A percentile compares a stretch with the other conserved stretches of the same genome.
phyloP scores from a whole-genome alignment of 2,113 vertebrate genomes.

The Osmerus eperlanus region DNA sequence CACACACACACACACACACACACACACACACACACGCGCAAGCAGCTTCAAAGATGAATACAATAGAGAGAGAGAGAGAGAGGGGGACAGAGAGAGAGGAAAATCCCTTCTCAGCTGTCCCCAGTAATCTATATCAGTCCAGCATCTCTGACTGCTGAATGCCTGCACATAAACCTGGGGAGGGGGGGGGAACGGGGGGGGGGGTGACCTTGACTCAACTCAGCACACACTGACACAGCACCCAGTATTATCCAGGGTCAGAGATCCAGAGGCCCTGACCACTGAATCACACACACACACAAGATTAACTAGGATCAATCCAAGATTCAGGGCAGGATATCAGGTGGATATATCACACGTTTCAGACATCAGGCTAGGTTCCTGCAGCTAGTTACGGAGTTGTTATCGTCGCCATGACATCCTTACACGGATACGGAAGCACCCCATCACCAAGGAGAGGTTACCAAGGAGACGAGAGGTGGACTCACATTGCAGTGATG shows the following conservation, averaged over 20 bases:
- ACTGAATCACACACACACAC: constrained; percentile 12
- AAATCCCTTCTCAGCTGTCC: background rate
- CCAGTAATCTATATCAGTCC: background rate
- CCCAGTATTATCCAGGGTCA: background rate
- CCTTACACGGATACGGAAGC: background rate
- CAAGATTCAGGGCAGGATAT: background rate
- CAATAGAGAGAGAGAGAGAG: background rate
- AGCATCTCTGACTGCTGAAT: background rate
- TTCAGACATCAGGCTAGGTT: no score
- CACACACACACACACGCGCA: background rate
- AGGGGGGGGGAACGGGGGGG: no score
- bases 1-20: no score
- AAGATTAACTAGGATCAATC: background rate
- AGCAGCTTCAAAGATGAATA: background rate
- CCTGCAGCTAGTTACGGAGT: no score
- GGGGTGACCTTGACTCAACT: no score
- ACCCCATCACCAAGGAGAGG: background rate
- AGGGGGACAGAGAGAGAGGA: background rate
- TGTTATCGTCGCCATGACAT: no score
- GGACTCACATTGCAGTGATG: constrained; percentile 6
- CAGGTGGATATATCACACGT: no score
- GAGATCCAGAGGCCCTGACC: background rate
- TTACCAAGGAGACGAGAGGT: background rate
- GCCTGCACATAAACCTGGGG: background rate
- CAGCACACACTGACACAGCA: background rate